phyloP scores from a whole-genome alignment of 2,113 vertebrate genomes.

The Caloenas nicobarica region DNA sequence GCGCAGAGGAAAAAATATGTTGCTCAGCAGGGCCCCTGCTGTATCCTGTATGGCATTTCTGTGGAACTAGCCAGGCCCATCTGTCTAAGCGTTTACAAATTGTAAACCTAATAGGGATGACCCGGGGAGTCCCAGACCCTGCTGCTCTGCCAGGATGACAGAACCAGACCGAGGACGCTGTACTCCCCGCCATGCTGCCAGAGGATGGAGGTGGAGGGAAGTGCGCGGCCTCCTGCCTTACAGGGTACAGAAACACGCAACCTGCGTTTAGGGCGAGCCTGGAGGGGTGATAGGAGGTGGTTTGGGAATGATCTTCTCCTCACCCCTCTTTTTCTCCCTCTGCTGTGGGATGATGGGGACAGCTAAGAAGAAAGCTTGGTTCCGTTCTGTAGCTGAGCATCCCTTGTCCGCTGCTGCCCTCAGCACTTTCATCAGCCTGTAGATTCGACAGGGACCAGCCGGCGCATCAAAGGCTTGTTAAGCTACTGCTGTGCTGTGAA shows the following conservation, averaged over 20 bases:
- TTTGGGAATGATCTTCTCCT: background rate
- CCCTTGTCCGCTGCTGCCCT: background rate
- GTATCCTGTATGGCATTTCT: conserved; percentile 23
- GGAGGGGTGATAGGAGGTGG: rapidly evolving
- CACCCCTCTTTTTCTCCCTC: background rate
- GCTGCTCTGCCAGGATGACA: background rate
- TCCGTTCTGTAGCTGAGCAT: background rate
- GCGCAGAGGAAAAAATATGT: conserved; percentile 10
- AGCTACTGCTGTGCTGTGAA: conserved; percentile 55
- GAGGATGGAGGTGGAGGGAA: background rate
- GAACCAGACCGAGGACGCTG: background rate
- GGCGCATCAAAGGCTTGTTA: conserved; percentile 51
- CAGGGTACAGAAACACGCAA: background rate
- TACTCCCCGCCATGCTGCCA: background rate
- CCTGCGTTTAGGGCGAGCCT: background rate
- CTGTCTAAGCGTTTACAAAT: background rate
- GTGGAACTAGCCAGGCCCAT: conserved; percentile 27
- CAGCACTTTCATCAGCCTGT: conserved; percentile 18
- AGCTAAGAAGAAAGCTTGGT: background rate
- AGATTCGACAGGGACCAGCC: conserved; percentile 21
- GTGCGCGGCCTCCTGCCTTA: background rate
- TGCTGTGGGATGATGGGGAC: background rate
- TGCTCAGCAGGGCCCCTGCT: conserved; percentile 31
- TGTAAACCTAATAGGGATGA: conserved; percentile 13
- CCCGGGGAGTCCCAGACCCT: conserved; percentile 1